Conservation (phyloP, 2,797 vertebrate species). For the Ispidina picta region DNA sequence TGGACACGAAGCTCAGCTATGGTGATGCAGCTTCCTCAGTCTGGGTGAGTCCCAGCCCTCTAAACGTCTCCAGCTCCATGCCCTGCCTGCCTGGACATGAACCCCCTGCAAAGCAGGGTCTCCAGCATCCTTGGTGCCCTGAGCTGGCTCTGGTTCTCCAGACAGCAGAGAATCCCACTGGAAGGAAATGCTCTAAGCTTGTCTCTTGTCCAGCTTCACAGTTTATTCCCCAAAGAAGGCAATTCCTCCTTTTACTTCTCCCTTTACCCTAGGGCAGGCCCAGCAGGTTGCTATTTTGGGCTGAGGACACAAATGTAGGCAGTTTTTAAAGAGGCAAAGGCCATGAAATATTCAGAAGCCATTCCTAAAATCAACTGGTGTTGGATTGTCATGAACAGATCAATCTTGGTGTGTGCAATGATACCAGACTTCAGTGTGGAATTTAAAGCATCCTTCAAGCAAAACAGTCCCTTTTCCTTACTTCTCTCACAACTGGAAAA, state of each 20-base stretch:
- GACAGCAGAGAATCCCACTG: neutral
- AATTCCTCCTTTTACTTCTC: slow-evolving; percentile 47
- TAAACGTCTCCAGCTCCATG: neutral
- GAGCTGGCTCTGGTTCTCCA: neutral
- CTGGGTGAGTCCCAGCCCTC: neutral
- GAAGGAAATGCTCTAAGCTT: neutral
- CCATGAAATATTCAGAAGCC: neutral
- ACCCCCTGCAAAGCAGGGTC: neutral
- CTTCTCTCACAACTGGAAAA: neutral
- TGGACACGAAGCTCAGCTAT: neutral
- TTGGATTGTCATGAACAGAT: neutral
- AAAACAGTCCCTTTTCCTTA: neutral
- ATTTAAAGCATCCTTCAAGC: neutral
- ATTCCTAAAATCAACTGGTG: neutral
- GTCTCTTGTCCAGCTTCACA: neutral
- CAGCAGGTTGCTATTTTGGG: neutral
- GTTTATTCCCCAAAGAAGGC: neutral
- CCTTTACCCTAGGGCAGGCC: neutral
- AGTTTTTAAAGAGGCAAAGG: neutral
- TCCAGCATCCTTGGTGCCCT: neutral
- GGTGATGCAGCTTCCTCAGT: neutral
- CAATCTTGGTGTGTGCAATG: neutral
- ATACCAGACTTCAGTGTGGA: neutral
- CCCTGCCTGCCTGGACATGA: neutral
- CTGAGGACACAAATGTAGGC: neutral